Evolutionary conservation across 2,888 invertebrate species (phyloP).

Genomic region (Lomographa bimaculata): DNA sequence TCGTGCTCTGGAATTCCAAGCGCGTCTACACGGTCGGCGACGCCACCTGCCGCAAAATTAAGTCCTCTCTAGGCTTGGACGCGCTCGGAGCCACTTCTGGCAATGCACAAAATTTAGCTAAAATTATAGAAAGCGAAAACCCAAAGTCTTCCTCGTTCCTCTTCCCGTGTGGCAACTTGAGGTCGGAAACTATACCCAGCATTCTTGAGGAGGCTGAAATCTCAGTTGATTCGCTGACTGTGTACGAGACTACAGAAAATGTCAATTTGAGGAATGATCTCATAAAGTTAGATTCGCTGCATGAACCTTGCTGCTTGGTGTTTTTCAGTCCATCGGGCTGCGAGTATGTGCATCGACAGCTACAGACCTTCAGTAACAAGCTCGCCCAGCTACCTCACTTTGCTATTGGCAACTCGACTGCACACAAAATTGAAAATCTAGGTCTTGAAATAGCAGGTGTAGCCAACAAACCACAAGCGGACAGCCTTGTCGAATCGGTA

Average conservation of each 20-base stretch:
- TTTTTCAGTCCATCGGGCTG: conserved; percentile 77
- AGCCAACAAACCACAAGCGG: conserved; percentile 57
- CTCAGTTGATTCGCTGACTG: conserved; percentile 56
- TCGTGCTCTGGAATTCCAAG: conserved; percentile 59
- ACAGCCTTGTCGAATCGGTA: conserved; percentile 58
- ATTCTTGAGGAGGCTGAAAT: conserved; percentile 48
- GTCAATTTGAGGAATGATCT: conserved; percentile 55
- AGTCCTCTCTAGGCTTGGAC: conserved; percentile 58
- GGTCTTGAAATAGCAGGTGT: conserved; percentile 72
- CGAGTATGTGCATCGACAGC: conserved; percentile 67
- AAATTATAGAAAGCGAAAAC: conserved; percentile 57
- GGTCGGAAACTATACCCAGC: conserved; percentile 60
- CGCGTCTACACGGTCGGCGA: conserved; percentile 68
- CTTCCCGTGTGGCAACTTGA: conserved; percentile 71
- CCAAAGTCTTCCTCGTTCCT: conserved; percentile 51
- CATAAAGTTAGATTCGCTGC: conserved; percentile 46
- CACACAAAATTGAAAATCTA: conserved; percentile 70
- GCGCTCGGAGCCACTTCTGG: conserved; percentile 59
- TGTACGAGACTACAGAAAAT: conserved; percentile 74
- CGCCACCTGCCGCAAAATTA: conserved; percentile 53
- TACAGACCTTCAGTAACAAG: conserved; percentile 66
- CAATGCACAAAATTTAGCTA: conserved; percentile 63
- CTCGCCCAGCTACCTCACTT: conserved; percentile 65
- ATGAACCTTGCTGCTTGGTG: conserved; percentile 59
- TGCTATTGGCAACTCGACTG: conserved; percentile 75